Conservation (phyloP, 2,113 vertebrate species). For the Onychorhynchus coronatus region DNA sequence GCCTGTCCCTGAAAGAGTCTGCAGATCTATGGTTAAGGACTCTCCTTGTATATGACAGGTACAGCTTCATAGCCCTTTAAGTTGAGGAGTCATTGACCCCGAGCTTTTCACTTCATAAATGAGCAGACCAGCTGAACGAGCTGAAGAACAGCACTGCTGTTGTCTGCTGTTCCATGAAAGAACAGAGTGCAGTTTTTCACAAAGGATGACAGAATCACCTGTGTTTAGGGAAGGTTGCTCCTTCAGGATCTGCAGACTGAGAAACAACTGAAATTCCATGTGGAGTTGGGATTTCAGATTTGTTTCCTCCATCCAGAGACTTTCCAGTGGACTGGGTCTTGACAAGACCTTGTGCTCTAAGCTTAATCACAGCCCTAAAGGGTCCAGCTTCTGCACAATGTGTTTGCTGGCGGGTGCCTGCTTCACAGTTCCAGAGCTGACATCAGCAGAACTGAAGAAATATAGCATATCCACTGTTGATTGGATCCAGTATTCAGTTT, state of each 20-base stretch:
- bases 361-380: background rate
- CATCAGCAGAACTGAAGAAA: background rate
- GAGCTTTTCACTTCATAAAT: background rate
- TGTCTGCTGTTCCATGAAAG: background rate
- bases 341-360: background rate
- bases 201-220: background rate
- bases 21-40: background rate
- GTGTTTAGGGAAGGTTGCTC: background rate
- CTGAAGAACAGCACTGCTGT: background rate
- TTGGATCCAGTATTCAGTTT: background rate
- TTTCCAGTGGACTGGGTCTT: background rate
- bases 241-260: background rate
- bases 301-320: background rate
- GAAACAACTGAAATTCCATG: background rate
- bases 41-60: background rate
- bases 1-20: background rate
- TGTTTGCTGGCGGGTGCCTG: background rate
- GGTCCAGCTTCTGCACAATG: rapidly evolving
- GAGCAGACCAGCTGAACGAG: background rate
- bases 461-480: background rate
- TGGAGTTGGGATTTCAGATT: background rate
- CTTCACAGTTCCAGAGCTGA: background rate
- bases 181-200: background rate
- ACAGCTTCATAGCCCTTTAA: background rate
- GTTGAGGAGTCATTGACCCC: background rate